Evolutionary conservation across 2,888 invertebrate genomes (phyloP).

Genomic region (Balanococcus diminutus): DNA sequence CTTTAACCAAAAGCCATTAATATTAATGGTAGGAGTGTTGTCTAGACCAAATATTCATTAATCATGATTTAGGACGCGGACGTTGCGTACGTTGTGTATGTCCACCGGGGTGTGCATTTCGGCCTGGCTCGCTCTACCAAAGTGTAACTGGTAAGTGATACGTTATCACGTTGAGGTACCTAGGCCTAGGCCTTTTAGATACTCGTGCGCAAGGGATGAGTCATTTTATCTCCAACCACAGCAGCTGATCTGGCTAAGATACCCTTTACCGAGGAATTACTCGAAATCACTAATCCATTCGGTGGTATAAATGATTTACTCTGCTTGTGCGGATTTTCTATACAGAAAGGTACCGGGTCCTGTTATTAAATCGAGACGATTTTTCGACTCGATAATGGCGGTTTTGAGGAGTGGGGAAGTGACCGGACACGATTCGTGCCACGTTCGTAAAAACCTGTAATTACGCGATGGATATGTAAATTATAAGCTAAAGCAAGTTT

Average conservation of each 20-base stretch:
- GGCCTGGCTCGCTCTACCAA: neutral
- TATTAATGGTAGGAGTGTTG: constrained; percentile 54
- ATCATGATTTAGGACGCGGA: constrained; percentile 50
- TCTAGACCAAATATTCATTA: constrained; percentile 53
- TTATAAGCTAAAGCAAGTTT: neutral
- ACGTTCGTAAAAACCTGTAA: neutral
- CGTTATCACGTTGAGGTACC: constrained; percentile 37
- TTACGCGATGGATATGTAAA: neutral
- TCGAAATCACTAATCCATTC: neutral
- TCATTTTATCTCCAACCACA: constrained; percentile 26
- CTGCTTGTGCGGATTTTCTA: neutral
- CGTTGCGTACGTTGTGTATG: constrained; percentile 39
- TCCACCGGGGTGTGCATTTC: constrained; percentile 43
- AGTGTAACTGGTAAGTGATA: constrained; percentile 38
- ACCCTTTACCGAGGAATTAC: neutral
- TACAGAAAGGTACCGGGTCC: neutral
- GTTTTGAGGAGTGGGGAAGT: neutral
- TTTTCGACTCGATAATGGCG: neutral
- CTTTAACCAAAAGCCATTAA: constrained; percentile 49
- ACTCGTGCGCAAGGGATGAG: neutral
- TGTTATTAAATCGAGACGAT: neutral
- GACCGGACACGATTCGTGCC: neutral
- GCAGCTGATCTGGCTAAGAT: neutral
- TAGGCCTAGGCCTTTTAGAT: neutral
- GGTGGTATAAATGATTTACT: neutral